Base-by-base conservation (phyloP, 1,140 invertebrate genomes). In the Oedothorax gibbosus region DNA sequence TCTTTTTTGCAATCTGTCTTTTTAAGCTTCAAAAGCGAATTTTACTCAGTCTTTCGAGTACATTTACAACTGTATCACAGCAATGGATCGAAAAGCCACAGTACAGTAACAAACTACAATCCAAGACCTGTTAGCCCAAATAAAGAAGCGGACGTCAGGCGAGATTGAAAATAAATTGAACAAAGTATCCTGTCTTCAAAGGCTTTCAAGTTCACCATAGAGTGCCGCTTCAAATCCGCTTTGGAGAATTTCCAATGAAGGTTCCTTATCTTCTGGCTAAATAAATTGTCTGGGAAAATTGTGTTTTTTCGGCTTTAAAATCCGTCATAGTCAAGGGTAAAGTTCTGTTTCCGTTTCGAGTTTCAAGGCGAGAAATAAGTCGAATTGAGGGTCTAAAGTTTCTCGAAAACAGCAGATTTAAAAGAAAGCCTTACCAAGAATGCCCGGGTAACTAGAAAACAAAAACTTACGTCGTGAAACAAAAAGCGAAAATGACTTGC, bases 161-260 rank as follows among this genome's bases (percentile, higher is more conserved):
- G 57, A 60, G 73, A 77, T 77, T 77, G 73, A 77, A 77, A 77
- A 77, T 77, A 77, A 77, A 77, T 77, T 64, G 73, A 77, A 77
- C 73, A 77, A 77, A 77, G 73, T 77, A 77, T 77, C 35, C 73
- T 77, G 49, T 77, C 73, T 77, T 77, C 73, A 62, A 77, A n/a
- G 56, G 73, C 57, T 77, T 77, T 77, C 53, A 56, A 60, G 56
- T 75, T 75, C 72, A 77, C 21, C 73, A 77, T 53, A 12, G 50
- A 62, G 73, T 77, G 73, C 54, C 73, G 73, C 20, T 77, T 77
- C 57, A 60, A 77, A 77, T 77, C 73, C 73, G 73, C 73, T 77
- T 77, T 77, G 64, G 64, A 77, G 73, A 77, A 77, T 77, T 77
- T 77, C 73, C 60, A 76, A 77, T 77, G 73, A 77, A 77, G n/a